Base-by-base conservation (phyloP, 2,888 invertebrate genomes). In the Cheilosia scutellata region DNA sequence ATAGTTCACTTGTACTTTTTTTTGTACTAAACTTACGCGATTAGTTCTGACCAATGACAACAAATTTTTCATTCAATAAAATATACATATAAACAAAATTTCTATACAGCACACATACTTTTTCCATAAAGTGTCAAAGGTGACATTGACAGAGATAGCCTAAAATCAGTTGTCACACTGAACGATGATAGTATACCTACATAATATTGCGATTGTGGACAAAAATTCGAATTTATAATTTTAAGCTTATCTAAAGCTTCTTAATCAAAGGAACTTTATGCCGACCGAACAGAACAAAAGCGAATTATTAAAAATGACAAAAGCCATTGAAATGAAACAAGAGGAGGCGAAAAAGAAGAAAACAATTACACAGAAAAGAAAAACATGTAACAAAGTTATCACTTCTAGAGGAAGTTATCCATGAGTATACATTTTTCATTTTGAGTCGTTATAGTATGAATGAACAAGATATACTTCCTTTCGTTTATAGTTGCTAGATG, bases 21-120 rank as follows among this genome's bases (percentile, higher is more conserved):
- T 27, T 25, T 13, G 0, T 7, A 27, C 6, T 25, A 13, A 27
- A 51, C 27, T 7, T 27, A 13, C 25, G 42, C 20, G 62, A 71
- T 66, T 76, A 71, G 6, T 72, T 76, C 72, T 82, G 82, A 86
- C 82, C 86, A 86, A 77, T 86, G 80, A 68, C 86, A 86, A 86
- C 63, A 82, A 70, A 63, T 63, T 75, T 66, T 71, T 42, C 33
- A 79, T 79, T 71, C 62, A 62, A 62, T 42, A 42, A 47, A 63
- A 1, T 37, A 11, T 37, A 4, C 37, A 37, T 37, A 11, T 11
- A 11, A 37, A 49, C 37, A 51, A 62, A 49, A 68, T 37, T 53
- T 63, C 37, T 13, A 68, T 42, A 42, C 1, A 63, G 25, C 40
- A 74, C 25, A 49, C 4, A 49, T 49, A 16, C 51, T 70, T 63